Evolutionary conservation across 2,888 invertebrate species (phyloP).

Genomic region (Lasioglossum lativentre): DNA sequence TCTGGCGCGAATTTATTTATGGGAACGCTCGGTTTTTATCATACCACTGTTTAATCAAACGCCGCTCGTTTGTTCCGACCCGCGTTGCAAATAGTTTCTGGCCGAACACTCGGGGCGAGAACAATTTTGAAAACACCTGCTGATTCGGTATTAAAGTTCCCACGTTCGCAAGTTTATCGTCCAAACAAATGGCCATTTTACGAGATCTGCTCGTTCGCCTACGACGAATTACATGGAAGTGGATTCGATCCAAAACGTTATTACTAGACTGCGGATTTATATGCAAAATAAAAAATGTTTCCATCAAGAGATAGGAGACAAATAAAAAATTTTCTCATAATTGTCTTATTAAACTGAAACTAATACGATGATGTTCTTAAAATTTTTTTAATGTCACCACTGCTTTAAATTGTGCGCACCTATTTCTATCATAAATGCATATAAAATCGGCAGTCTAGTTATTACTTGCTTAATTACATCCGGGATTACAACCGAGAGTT

Average conservation of each 20-base stretch:
- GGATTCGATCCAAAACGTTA: no score
- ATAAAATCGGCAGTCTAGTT: no score
- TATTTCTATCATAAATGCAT: no score
- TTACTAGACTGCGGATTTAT: no score
- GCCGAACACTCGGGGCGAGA: neutral
- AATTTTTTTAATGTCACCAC: no score
- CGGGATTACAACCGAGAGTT: neutral
- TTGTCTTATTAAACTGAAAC: no score
- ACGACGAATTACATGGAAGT: neutral
- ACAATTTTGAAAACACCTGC: neutral
- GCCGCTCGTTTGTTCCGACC: neutral
- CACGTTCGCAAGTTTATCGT: neutral
- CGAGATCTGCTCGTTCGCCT: neutral
- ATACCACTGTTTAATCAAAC: neutral
- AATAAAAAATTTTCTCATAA: no score
- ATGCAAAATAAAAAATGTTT: no score
- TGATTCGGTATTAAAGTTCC: neutral
- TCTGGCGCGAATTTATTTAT: neutral
- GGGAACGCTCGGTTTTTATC: neutral
- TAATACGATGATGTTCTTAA: no score
- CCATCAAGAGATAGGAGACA: no score
- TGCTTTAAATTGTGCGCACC: no score
- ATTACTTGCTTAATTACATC: neutral
- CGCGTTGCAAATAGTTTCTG: neutral
- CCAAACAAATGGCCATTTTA: neutral